Evolutionary conservation across 2,113 vertebrate genomes (phyloP), one percentile per base, ranked within the genome.

Genomic region (Oryzias melastigma): DNA sequence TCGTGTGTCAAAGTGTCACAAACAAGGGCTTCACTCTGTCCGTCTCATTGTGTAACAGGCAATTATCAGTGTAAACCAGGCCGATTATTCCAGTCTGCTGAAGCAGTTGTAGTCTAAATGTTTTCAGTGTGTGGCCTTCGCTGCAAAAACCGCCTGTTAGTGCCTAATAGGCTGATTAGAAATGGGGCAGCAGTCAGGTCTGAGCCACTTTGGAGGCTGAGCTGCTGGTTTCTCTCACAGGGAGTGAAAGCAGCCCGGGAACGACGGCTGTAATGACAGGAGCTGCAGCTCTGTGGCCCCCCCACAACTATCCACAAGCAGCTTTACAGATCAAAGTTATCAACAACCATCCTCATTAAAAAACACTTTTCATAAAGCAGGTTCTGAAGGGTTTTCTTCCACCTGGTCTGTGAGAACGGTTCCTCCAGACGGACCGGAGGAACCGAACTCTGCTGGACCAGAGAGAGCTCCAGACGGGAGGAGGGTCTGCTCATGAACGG

Each of bases 31-130:
- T 42, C 18, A 58, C 49, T 57, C 56, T 60, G 71, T 70, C 52
- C 53, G 64, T 80, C 75, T 78, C 15, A 63, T 64, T 69, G 76
- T 62, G 50, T 64, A 82, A 77, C 81, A 61, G 75, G 71, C 78
- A 87, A 85, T 89, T 88, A 89, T 78, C 68, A 71, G 71, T 51
- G 77, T 72, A 77, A 70, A 75, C 70, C 59, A 44, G 40, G 60
- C 55, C 52, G 75, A 73, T 83, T 75, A 81, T 85, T 73, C 58
- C 62, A 56, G 62, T 25, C 44, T 55, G 68, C 13, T 73, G 42
- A 20, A 0, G 63, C 46, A 18, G 66, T 58, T 48, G 61, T 51
- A 19, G 40, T 56, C n/a, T 78, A 62, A 82, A 75, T 62, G 71
- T 55, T 66, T 71, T 43, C 41, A 40, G 48, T 40, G 27, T 65